Evolutionary conservation across 1,140 invertebrate species (phyloP).

Genomic region (Pinna nobilis): DNA sequence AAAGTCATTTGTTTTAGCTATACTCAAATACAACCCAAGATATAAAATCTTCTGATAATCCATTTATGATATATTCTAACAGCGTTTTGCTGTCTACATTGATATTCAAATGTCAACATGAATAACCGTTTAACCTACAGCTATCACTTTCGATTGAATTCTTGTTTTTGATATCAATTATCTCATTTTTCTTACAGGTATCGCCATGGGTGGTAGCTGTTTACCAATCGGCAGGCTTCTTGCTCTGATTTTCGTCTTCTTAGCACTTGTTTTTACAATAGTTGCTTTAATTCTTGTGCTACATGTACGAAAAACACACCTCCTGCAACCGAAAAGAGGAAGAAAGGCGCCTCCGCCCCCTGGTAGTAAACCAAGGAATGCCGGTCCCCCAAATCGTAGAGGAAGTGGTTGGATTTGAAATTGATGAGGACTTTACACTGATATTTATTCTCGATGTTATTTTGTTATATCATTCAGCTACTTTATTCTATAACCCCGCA

Average conservation of each 20-base stretch:
- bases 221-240: conserved; percentile 17
- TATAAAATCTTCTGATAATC: not conserved
- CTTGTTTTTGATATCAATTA: too few relatives aligned
- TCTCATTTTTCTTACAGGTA: conserved; percentile 30
- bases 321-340: not conserved
- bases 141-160: not conserved
- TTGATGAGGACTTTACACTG: not conserved
- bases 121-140: not conserved
- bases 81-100: not conserved
- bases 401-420: conserved; percentile 16
- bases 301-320: conserved; percentile 19
- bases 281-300: conserved; percentile 26
- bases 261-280: conserved; percentile 14
- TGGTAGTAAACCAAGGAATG: not conserved
- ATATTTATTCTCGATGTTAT: not conserved
- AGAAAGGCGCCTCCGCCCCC: conserved; percentile 6
- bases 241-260: conserved; percentile 9
- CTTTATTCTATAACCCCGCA: not conserved
- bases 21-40: not conserved
- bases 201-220: conserved; percentile 27
- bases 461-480: not conserved
- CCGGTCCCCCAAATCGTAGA: not conserved
- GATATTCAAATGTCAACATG: not conserved
- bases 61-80: not conserved
- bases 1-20: not conserved